Base-by-base conservation (phyloP, 2,113 vertebrate species). In the Coreoperca whiteheadi region DNA sequence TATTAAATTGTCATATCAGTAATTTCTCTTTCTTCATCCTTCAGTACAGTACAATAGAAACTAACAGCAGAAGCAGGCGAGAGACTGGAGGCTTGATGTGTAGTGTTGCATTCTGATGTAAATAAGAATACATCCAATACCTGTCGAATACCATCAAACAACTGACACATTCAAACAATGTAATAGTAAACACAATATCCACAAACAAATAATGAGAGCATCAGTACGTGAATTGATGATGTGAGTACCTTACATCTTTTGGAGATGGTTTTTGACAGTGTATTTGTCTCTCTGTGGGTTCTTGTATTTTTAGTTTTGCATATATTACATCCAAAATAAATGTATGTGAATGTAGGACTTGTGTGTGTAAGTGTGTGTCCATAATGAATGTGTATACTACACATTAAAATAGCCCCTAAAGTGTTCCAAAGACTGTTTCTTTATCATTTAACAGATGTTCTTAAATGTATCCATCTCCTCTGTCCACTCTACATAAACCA, bases 381-480 rank as follows among this genome's bases (percentile, higher is more conserved):
- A 1, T 46, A 46, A 15, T 46, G 11, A 46, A 32, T 0, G 1
- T 8, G 4, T 39, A n/a, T 66, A 66, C 14, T 39, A 4, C 14
- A 56, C 28, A 64, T 37, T 48, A 64, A 46, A 69, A 32, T 7
- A 34, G 18, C 6, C 4, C 9, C 1, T 6, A 28, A 48, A 81
- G 70, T 57, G 9, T 48, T 43, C 15, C 50, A 43, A 46, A 73
- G 7, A 46, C 34, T 51, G 6, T 43, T 21, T 53, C 6, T 37
- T 61, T 65, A 34, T 71, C 23, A 65, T 65, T 64, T 21, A 56
- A 48, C 18, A 53, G 34, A 56, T 64, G 6, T 57, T 56, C 28
- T 75, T 60, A 50, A 74, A 81, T 60, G 57, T 25, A 16, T 70
- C 73, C 20, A 30, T 60, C 23, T 60, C 69, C 30, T 83, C 51